Conservation (phyloP, 2,113 vertebrate species). For the Erythrocercus mccallii region DNA sequence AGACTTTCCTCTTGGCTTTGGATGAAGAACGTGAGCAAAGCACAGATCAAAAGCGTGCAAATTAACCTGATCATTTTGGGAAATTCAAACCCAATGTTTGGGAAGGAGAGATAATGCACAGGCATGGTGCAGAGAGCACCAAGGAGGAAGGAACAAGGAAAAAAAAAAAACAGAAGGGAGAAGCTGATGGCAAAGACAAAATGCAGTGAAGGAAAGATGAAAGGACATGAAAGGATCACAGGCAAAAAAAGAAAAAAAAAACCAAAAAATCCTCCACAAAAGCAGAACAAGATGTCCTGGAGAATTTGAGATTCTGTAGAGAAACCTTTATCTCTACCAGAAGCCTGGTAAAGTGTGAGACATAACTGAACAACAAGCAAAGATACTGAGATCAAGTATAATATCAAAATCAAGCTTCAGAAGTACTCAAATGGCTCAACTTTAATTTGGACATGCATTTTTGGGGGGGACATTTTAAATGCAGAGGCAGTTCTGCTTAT, state of each 20-base stretch:
- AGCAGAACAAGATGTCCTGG: neutral
- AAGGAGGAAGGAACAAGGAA: slow-evolving; percentile 21
- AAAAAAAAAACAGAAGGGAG: neutral
- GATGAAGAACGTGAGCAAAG: neutral
- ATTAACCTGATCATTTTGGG: neutral
- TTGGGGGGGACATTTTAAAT: neutral
- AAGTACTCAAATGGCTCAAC: neutral
- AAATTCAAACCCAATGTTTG: neutral
- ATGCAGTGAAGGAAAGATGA: slow-evolving; percentile 3
- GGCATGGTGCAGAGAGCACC: neutral
- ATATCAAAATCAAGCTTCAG: neutral
- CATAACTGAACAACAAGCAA: neutral
- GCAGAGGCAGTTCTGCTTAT: neutral
- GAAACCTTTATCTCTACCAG: neutral
- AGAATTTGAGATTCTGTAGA: neutral
- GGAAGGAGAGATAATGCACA: neutral
- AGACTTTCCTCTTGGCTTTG: neutral
- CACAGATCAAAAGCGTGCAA: neutral
- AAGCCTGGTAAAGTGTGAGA: neutral
- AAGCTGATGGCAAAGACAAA: slow-evolving; percentile 16
- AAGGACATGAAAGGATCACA: neutral
- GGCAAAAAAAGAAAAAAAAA: no score
- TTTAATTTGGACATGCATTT: neutral
- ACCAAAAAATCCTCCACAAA: fast-evolving
- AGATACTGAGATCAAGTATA: neutral